Evolutionary conservation across 2,888 invertebrate genomes (phyloP), one percentile per base, ranked within the genome.

Genomic region (Operophtera brumata): DNA sequence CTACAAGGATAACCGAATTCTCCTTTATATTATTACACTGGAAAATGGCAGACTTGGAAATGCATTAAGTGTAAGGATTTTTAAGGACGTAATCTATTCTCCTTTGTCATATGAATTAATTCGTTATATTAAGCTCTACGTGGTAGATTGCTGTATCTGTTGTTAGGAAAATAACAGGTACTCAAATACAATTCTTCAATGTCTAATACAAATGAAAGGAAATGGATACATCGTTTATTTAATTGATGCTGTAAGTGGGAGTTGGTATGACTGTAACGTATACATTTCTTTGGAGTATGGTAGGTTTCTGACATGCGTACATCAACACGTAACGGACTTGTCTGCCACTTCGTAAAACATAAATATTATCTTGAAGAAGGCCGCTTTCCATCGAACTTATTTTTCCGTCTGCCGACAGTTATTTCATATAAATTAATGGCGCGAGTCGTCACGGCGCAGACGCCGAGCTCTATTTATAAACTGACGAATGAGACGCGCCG

Each of bases 381-480:
- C 84, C 85, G 75, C 83, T 86, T 83, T 77, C 80, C 76, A 86
- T 86, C 81, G 80, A 80, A 87, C 82, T 87, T 86, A 87, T 89
- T 90, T 90, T 89, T 89, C 84, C 80, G 83, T 84, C 86, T 88
- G 89, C 86, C 88, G 87, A 89, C 90, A 89, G 88, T 88, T 89
- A 90, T 90, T 89, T 90, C 87, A 89, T 89, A 90, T 88, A 89
- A 89, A 90, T 89, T 88, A 89, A 90, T 89, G 89, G 90, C 84
- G 86, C 78, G 87, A 88, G 88, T 88, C 88, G 87, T 90, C 87
- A 90, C 83, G 84, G 83, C 86, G 83, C 90, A 89, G 89, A 88
- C 89, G 86, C 87, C 77, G 82, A 76, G 77, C 80, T 86, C 90
- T 90, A 90, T 90, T 89, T 88, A 81, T 90, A 90, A 84, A 79